Evolutionary conservation across 2,113 vertebrate genomes (phyloP).

Genomic region (Tupaia chinensis): DNA sequence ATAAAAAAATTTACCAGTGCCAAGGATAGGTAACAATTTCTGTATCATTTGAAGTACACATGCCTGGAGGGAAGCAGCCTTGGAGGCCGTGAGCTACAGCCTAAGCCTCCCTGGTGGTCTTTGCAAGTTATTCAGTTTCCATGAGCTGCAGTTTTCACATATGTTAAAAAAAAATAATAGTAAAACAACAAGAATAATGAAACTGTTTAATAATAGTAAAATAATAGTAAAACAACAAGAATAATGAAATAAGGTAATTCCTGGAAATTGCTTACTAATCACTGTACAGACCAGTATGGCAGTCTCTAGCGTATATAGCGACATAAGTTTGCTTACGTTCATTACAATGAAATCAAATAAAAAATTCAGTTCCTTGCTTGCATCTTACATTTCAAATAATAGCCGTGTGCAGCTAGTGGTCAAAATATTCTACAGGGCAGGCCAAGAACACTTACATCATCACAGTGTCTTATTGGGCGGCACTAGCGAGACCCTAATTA

Average conservation of each 20-base stretch:
- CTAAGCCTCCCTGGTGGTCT: no score
- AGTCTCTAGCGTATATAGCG: not conserved
- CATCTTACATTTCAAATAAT: not conserved
- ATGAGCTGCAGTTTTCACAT: not conserved
- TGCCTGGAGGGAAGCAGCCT: not conserved
- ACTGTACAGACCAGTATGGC: not conserved
- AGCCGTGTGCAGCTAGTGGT: not conserved
- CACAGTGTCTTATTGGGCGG: not conserved
- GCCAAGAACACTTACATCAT: not conserved
- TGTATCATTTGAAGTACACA: not conserved
- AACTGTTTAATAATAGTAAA: no score
- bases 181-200: no score
- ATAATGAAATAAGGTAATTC: not conserved
- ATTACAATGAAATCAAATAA: not conserved
- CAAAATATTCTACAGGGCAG: no score
- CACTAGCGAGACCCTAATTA: not conserved
- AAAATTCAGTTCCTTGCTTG: not conserved
- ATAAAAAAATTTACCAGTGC: no score
- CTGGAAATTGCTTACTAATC: not conserved
- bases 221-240: not conserved
- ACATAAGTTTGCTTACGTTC: conserved; percentile 13
- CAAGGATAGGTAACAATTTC: not conserved
- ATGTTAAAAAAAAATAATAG: not conserved
- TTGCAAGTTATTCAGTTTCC: not conserved
- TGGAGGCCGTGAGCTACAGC: not conserved